A percentile compares a stretch with the other conserved stretches of the same genome.
These are phyloP conservation scores for Noctua pronuba DNA, from an alignment of 2,888 invertebrate species.

Conservation along the genomic window DNA sequence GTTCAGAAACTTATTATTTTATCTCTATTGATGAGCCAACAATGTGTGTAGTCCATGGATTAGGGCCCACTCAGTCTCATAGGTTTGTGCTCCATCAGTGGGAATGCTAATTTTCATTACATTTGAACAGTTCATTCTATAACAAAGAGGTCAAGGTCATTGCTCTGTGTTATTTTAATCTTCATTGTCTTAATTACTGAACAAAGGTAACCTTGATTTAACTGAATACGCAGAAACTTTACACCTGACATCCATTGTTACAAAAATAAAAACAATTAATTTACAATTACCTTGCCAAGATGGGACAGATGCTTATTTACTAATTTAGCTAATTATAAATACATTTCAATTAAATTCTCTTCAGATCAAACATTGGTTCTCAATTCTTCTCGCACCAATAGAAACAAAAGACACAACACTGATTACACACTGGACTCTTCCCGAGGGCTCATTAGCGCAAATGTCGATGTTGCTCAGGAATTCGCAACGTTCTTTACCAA, in stretches of 20 bases:
- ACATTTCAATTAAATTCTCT: not conserved
- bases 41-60: not conserved
- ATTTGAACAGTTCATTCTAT: not conserved
- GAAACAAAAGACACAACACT: too few relatives aligned
- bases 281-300: slow-evolving; percentile 8
- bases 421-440: too few relatives aligned
- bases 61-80: not conserved
- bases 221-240: slow-evolving; percentile 5
- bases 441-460: too few relatives aligned
- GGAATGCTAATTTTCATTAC: too few relatives aligned
- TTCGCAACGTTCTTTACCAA: too few relatives aligned
- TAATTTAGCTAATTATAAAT: not conserved
- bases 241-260: slow-evolving; percentile 37
- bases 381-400: not conserved
- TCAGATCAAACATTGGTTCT: not conserved
- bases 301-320: not conserved
- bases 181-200: slow-evolving; percentile 25
- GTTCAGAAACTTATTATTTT: too few relatives aligned
- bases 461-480: too few relatives aligned
- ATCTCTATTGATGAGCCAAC: not conserved
- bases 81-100: not conserved
- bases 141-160: slow-evolving; percentile 17
- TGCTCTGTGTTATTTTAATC: slow-evolving; percentile 26
- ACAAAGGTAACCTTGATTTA: slow-evolving; percentile 42
- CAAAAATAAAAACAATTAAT: slow-evolving; percentile 24